A percentile compares a stretch with the other conserved stretches of the same genome.
phyloP scores from a whole-genome alignment of 1,140 invertebrate species.

The Mizuhopecten yessoensis region DNA sequence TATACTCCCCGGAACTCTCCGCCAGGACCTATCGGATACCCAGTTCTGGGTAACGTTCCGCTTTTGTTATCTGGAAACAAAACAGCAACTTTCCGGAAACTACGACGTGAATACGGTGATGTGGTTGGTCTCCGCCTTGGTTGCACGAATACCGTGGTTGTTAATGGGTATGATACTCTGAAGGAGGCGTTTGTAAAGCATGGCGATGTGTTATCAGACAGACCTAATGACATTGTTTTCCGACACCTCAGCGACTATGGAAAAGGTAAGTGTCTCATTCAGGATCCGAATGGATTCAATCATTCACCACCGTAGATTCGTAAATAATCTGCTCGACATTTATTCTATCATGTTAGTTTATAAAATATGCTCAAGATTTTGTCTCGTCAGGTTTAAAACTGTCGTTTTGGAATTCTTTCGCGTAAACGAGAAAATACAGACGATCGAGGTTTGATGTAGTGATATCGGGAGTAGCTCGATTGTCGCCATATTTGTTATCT shows the following conservation, averaged over 20 bases:
- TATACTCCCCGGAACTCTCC: background rate
- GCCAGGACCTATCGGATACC: background rate
- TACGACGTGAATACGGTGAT: slow-evolving; percentile 65
- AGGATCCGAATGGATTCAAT: no score
- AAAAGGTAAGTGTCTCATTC: background rate
- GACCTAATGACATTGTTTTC: slow-evolving; percentile 55
- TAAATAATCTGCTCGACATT: no score
- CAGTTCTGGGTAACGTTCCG: slow-evolving; percentile 55
- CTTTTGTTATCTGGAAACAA: slow-evolving; percentile 47
- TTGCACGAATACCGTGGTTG: slow-evolving; percentile 50
- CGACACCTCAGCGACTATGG: background rate
- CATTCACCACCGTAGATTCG: no score
- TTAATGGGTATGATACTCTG: slow-evolving; percentile 65
- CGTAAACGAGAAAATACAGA: no score
- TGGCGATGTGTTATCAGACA: slow-evolving; percentile 60
- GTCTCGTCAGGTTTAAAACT: no score
- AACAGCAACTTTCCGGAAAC: slow-evolving; percentile 40
- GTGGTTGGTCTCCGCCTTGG: slow-evolving; percentile 65
- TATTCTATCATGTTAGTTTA: no score
- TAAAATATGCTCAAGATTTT: no score
- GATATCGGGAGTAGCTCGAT: no score
- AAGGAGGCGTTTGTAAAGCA: slow-evolving; percentile 64
- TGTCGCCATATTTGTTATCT: no score
- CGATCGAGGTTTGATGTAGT: no score
- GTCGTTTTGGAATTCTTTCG: no score